phyloP scores from a whole-genome alignment of 2,888 invertebrate genomes.

The Tenthredo livida region DNA sequence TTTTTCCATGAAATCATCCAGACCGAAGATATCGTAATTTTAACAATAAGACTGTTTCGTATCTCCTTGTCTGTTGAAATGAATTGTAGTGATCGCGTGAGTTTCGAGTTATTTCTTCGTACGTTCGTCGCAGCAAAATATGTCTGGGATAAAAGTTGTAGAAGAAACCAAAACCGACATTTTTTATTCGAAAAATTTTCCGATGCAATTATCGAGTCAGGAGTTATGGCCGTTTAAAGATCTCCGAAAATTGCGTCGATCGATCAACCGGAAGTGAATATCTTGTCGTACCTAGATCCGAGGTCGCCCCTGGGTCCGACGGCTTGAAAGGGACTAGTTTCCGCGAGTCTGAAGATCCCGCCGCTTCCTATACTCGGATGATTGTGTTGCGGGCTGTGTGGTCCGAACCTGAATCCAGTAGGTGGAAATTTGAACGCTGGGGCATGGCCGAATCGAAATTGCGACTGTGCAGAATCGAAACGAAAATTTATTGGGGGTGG shows the following conservation, averaged over 20 bases:
- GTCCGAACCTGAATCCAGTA: constrained; percentile 74
- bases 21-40: background rate
- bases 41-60: background rate
- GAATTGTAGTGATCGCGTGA: background rate
- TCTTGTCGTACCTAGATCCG: constrained; percentile 71
- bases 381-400: constrained; percentile 75
- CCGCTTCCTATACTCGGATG: constrained; percentile 74
- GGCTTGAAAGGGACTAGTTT: constrained; percentile 76
- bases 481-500: constrained; percentile 75
- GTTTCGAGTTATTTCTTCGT: background rate
- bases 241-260: background rate
- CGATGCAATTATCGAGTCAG: background rate
- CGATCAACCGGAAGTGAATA: background rate
- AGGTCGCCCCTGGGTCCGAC: constrained; percentile 76
- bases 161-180: background rate
- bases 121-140: background rate
- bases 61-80: background rate
- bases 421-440: constrained; percentile 75
- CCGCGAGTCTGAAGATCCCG: constrained; percentile 75
- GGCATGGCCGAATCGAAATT: constrained; percentile 74
- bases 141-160: background rate
- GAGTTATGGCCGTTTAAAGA: background rate
- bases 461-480: constrained; percentile 74
- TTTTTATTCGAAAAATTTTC: constrained; percentile 1
- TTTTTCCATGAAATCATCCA: background rate